These are phyloP conservation scores for Barbus barbus DNA, from an alignment of 2,113 vertebrate genomes.

Conservation along the genomic window DNA sequence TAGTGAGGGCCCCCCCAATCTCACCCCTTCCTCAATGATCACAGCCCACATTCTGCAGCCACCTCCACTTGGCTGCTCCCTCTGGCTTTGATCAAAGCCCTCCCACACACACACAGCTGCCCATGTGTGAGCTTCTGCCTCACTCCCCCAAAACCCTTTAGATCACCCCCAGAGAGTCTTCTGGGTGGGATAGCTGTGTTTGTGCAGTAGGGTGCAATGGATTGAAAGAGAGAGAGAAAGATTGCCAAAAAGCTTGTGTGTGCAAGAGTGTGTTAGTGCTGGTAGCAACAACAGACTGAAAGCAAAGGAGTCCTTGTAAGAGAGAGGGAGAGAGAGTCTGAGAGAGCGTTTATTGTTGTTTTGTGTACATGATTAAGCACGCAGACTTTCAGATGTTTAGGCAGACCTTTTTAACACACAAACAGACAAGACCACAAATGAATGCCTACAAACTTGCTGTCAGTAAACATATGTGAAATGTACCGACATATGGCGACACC, in stretches of 20 bases:
- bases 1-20: slow-evolving; percentile 48
- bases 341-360: slow-evolving; percentile 51
- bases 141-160: slow-evolving; percentile 33
- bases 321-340: slow-evolving; percentile 34
- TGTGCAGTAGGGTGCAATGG: slow-evolving; percentile 42
- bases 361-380: slow-evolving; percentile 45
- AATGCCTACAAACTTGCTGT: slow-evolving; percentile 26
- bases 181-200: slow-evolving; percentile 38
- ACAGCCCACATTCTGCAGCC: slow-evolving; percentile 58
- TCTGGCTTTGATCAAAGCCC: slow-evolving; percentile 54
- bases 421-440: slow-evolving; percentile 45
- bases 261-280: slow-evolving; percentile 39
- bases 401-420: slow-evolving; percentile 38
- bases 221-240: slow-evolving; percentile 9
- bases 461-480: slow-evolving; percentile 65
- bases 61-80: slow-evolving; percentile 62
- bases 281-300: slow-evolving; percentile 36
- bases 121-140: slow-evolving; percentile 74
- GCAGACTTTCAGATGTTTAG: slow-evolving; percentile 28
- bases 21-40: slow-evolving; percentile 52
- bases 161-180: slow-evolving; percentile 48
- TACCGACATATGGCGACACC: slow-evolving; percentile 61
- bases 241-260: slow-evolving; percentile 40
- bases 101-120: slow-evolving; percentile 62
- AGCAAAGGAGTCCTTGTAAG: slow-evolving; percentile 2